phyloP scores from a whole-genome alignment of 2,113 vertebrate genomes.

The Sphyrna mokarran region DNA sequence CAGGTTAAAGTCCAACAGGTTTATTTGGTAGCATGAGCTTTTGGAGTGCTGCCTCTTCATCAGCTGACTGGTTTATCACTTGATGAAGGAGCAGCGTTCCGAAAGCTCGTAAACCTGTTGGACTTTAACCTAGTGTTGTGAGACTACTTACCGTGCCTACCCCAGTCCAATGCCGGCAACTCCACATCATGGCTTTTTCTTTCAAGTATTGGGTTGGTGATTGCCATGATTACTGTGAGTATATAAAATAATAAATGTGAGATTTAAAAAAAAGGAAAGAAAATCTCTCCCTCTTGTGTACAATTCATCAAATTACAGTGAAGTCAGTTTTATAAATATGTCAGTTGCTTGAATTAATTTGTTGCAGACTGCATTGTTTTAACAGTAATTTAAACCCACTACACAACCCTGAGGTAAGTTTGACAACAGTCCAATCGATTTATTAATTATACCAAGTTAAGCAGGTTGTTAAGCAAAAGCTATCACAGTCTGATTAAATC shows the following conservation, averaged over 20 bases:
- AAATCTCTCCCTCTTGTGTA: background rate
- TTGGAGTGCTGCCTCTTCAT: too few relatives aligned
- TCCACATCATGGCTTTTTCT: background rate
- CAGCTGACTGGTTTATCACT: too few relatives aligned
- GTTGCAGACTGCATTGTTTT: background rate
- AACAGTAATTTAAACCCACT: background rate
- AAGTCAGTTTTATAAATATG: background rate
- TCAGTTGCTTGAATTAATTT: background rate
- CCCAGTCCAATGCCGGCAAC: too few relatives aligned
- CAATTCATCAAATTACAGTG: background rate
- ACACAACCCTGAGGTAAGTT: background rate
- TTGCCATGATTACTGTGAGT: background rate
- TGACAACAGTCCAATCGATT: background rate
- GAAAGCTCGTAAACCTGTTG: too few relatives aligned
- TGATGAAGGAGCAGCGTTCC: too few relatives aligned
- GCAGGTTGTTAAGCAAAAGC: background rate
- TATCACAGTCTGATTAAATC: background rate
- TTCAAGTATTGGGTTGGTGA: background rate
- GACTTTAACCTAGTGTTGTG: too few relatives aligned
- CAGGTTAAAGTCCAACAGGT: too few relatives aligned
- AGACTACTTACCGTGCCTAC: too few relatives aligned
- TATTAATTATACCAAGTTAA: background rate
- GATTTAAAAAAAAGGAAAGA: background rate
- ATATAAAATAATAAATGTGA: background rate
- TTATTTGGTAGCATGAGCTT: too few relatives aligned